These are phyloP conservation scores for Akabosia matsudoensis DNA, from an alignment of 1,140 invertebrate genomes.

Conservation along the genomic window DNA sequence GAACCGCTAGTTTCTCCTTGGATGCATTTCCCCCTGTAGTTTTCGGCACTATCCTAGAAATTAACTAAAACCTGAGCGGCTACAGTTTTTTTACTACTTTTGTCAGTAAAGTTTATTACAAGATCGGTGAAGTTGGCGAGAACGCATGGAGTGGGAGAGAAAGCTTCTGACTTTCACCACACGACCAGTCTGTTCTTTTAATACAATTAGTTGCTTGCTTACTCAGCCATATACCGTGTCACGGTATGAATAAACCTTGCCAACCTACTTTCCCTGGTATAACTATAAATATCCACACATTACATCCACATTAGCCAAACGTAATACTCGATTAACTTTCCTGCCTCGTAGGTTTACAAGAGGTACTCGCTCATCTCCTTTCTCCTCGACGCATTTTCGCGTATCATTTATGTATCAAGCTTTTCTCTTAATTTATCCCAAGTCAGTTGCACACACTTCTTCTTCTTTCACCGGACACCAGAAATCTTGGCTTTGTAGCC, in stretches of 20 bases:
- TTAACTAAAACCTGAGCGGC: neutral
- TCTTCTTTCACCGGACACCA: neutral
- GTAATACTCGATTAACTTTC: neutral
- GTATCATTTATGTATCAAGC: neutral
- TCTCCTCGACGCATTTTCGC: neutral
- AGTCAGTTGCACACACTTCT: constrained; percentile 35
- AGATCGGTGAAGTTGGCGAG: neutral
- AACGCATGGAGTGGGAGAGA: neutral
- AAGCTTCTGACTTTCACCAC: neutral
- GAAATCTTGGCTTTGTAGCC: neutral
- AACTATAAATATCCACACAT: neutral
- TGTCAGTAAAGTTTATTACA: constrained; percentile 6
- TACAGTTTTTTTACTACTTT: neutral
- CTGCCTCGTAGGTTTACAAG: neutral
- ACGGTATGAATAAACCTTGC: neutral
- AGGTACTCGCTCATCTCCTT: neutral
- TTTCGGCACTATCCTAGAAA: constrained; percentile 18
- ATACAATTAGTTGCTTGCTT: constrained; percentile 8
- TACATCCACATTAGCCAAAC: neutral
- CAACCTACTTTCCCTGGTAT: neutral
- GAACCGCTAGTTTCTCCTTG: too few species aligned
- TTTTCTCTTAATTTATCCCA: constrained; percentile 38
- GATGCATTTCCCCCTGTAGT: neutral
- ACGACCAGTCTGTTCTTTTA: constrained; percentile 11
- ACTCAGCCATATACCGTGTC: neutral